Percentiles rank a stretch among this genome's conserved stretches.
phyloP scores from a whole-genome alignment of 2,888 invertebrate species.

The Trichacis sp. region DNA sequence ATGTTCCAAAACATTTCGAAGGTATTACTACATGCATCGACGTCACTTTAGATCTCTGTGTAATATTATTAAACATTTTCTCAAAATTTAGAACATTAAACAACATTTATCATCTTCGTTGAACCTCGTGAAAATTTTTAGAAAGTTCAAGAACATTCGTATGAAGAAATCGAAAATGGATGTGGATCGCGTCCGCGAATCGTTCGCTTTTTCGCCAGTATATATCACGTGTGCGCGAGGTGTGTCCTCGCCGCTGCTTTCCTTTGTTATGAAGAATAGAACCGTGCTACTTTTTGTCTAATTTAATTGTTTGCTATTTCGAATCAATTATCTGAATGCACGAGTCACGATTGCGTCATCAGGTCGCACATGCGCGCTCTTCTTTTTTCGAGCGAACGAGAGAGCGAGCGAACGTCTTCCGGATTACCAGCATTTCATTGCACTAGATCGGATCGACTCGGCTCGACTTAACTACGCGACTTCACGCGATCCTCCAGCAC shows the following conservation, averaged over 20 bases:
- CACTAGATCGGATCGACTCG: slow-evolving; percentile 22
- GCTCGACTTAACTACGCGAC: slow-evolving; percentile 40
- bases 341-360: slow-evolving; percentile 21
- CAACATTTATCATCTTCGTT: no score
- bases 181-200: no score
- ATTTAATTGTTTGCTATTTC: background rate
- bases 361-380: slow-evolving; percentile 18
- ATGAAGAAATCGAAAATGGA: background rate
- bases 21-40: no score
- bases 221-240: no score
- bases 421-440: slow-evolving; percentile 35
- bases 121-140: background rate
- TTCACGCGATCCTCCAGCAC: slow-evolving; percentile 40
- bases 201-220: no score
- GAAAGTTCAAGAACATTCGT: background rate
- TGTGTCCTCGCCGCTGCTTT: no score
- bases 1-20: no score
- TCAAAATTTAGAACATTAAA: no score
- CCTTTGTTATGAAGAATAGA: no score
- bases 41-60: no score
- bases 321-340: slow-evolving; percentile 28
- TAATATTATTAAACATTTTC: no score
- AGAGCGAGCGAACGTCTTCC: slow-evolving; percentile 16
- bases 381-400: slow-evolving; percentile 10
- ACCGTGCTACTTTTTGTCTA: no score